Conservation (phyloP, 2,113 vertebrate genomes). For the Nestor notabilis region DNA sequence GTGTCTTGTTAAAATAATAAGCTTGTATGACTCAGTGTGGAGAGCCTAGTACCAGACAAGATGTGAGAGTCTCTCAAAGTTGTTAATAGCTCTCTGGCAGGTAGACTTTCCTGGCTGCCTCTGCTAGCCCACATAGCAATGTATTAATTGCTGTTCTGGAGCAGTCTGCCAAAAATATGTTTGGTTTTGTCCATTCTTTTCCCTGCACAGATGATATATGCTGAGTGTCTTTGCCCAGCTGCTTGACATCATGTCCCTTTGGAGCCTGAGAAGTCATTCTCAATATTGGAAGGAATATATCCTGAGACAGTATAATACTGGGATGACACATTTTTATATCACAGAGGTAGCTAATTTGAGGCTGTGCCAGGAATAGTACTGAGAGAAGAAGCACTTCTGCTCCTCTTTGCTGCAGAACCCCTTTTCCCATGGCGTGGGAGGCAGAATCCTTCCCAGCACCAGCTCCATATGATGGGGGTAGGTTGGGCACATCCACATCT, state of each 20-base stretch:
- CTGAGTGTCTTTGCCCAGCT: background rate
- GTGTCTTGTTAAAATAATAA: background rate
- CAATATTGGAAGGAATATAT: background rate
- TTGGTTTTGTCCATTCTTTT: background rate
- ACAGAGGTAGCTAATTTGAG: background rate
- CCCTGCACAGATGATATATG: background rate
- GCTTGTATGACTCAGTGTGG: background rate
- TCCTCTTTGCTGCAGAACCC: background rate
- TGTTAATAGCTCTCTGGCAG: background rate
- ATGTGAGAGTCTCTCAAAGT: background rate
- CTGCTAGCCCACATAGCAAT: background rate
- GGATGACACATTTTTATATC: background rate
- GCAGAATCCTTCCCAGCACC: background rate
- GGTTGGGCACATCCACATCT: background rate
- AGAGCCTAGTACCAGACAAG: background rate
- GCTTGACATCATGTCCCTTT: background rate
- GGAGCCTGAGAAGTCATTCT: background rate
- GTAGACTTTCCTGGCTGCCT: background rate
- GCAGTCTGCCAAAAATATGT: background rate
- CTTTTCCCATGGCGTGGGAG: background rate
- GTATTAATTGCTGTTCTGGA: background rate
- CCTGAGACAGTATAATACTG: background rate
- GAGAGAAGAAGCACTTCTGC: background rate
- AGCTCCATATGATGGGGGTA: rapidly evolving
- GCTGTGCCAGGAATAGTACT: background rate